A percentile compares a stretch with the other conserved stretches of the same genome.
Evolutionary conservation across 2,888 invertebrate genomes (phyloP).

Genomic region (Agrilus mali): DNA sequence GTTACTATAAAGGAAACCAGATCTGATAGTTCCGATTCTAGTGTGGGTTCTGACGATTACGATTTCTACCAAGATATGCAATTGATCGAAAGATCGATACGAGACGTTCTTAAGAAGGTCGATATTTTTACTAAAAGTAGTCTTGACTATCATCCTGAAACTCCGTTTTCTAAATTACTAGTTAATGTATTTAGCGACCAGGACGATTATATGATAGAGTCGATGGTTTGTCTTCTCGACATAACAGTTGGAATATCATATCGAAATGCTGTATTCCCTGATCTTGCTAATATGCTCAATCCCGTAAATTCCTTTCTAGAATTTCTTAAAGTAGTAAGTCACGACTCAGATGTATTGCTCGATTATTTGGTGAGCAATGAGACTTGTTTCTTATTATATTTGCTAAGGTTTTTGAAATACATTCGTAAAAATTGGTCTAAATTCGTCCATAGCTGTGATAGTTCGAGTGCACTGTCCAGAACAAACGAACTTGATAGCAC

Average conservation of each 20-base stretch:
- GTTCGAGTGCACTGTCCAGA: constrained; percentile 29
- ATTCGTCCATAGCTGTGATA: constrained; percentile 62
- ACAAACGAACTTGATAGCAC: constrained; percentile 58
- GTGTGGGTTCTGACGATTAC: constrained; percentile 71
- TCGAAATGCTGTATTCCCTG: constrained; percentile 67
- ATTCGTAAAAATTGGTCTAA: constrained; percentile 72
- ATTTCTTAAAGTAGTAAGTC: constrained; percentile 70
- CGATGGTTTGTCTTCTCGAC: constrained; percentile 84
- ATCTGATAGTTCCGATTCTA: constrained; percentile 71
- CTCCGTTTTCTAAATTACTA: constrained; percentile 76
- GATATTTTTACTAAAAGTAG: constrained; percentile 71
- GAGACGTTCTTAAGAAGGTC: constrained; percentile 69
- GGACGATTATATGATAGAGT: constrained; percentile 82
- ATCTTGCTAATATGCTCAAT: constrained; percentile 69
- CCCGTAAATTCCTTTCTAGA: constrained; percentile 79
- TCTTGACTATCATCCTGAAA: constrained; percentile 77
- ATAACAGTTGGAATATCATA: constrained; percentile 77
- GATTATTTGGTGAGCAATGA: constrained; percentile 83
- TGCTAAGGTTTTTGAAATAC: constrained; percentile 74
- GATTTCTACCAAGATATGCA: constrained; percentile 84
- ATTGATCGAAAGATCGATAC: constrained; percentile 72
- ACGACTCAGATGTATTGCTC: constrained; percentile 66
- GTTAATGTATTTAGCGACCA: constrained; percentile 82
- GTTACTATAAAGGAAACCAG: constrained; percentile 83
- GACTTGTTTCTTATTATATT: constrained; percentile 77